A percentile compares a stretch with the other conserved stretches of the same genome.
phyloP scores from a whole-genome alignment of 1,140 invertebrate genomes.

The Olivierus martensii region DNA sequence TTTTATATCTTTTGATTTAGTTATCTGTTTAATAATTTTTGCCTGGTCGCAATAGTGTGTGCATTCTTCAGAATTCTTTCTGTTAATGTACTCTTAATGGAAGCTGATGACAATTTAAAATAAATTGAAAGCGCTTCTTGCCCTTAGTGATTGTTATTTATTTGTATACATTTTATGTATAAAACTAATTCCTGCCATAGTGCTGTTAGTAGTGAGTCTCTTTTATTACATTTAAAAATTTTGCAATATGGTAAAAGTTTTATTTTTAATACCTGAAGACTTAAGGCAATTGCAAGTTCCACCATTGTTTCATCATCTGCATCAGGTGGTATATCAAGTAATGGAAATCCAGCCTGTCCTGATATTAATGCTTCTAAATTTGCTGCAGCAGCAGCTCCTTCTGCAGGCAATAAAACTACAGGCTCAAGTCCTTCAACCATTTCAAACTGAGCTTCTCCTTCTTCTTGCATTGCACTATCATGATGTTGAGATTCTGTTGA shows the following conservation, averaged over 20 bases:
- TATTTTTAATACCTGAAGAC: constrained; percentile 48
- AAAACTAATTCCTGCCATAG: neutral
- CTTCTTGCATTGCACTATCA: constrained; percentile 5
- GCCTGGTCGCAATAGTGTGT: too few species aligned
- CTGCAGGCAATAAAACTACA: constrained; percentile 33
- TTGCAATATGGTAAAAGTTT: neutral
- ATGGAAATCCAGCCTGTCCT: constrained; percentile 43
- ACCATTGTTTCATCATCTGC: constrained; percentile 93
- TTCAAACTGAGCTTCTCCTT: constrained; percentile 16
- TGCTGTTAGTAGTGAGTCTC: neutral
- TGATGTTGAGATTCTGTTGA: neutral
- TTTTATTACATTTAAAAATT: neutral
- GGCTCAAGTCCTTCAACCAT: constrained; percentile 32
- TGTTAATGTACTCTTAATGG: too few species aligned
- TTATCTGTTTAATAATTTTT: too few species aligned
- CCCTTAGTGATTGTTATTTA: too few species aligned
- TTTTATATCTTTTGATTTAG: too few species aligned
- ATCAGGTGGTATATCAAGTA: constrained; percentile 78
- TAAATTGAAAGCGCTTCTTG: too few species aligned
- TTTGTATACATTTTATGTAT: too few species aligned
- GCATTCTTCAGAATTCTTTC: too few species aligned
- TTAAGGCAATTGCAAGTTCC: constrained; percentile 86
- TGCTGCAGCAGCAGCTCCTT: constrained; percentile 23
- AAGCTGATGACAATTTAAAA: too few species aligned
- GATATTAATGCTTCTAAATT: constrained; percentile 53